Conservation (phyloP, 2,113 vertebrate species). For the Solea senegalensis region DNA sequence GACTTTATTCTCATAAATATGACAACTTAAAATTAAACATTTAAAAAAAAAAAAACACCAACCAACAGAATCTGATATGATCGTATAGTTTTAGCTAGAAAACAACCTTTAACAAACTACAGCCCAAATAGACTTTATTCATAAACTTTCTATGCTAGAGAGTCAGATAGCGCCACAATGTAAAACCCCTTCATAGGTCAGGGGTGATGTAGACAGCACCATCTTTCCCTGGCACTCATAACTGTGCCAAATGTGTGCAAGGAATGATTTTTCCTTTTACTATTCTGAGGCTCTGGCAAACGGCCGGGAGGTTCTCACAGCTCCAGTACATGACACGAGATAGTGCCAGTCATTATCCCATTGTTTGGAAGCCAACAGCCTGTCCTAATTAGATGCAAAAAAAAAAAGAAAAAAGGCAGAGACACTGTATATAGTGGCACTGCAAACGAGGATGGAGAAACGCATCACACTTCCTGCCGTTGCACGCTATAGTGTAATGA, state of each 20-base stretch:
- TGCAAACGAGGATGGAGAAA: conserved; percentile 58
- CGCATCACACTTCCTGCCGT: conserved; percentile 37
- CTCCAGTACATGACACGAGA: conserved; percentile 42
- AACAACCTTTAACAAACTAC: too few species aligned
- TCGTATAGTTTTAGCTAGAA: too few species aligned
- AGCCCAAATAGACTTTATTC: too few species aligned
- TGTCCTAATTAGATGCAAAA: conserved; percentile 79
- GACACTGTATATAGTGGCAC: conserved; percentile 57
- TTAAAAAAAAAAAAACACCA: too few species aligned
- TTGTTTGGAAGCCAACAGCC: conserved; percentile 72
- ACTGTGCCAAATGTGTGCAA: conserved; percentile 42
- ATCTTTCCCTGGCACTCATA: conserved; percentile 18
- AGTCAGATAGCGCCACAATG: background rate
- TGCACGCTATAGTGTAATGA: conserved; percentile 62
- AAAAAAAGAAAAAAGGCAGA: conserved; percentile 32
- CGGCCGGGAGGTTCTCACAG: conserved; percentile 43
- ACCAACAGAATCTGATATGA: too few species aligned
- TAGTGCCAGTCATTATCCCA: conserved; percentile 70
- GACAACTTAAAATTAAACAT: too few species aligned
- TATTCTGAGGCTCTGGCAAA: conserved; percentile 42
- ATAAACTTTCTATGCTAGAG: too few species aligned
- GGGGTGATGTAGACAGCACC: conserved; percentile 27
- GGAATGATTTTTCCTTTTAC: conserved; percentile 33
- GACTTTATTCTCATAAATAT: too few species aligned
- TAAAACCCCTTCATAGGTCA: conserved; percentile 1